Base-by-base conservation (phyloP, 2,888 invertebrate genomes). In the Kuschelorhynchus macadamiae region DNA sequence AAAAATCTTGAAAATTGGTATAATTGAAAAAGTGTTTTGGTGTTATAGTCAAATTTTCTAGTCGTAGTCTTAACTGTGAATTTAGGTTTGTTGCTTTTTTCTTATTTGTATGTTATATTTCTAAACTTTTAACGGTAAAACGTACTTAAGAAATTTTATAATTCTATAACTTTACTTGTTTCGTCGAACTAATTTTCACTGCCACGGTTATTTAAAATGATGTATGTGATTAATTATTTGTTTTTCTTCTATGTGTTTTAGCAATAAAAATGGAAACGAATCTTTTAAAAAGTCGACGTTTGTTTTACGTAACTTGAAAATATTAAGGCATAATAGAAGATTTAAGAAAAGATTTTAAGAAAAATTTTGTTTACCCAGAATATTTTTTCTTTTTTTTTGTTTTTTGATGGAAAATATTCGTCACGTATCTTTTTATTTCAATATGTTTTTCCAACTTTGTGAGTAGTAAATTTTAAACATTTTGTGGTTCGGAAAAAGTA, bases 141-240 rank as follows among this genome's bases (percentile, higher is more conserved):
- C 25, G 44, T 65, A 56, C 64, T 56, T 65, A 57, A 55, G 47
- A 47, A 46, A 49, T 39, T 47, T 59, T 47, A 49, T 49, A 46
- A 11, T 42, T 60, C 49, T 60, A 39, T 49, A 56, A 17, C 59
- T 59, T 21, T 7, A 60, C 60, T 60, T 60, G 49, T 59, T 65
- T 65, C 42, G n/a, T n/a, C n/a, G 39, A 60, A 78, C 76, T 78
- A 76, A 79, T 79, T 80, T 81, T 79, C 81, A 81, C 82, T 82
- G 82, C 81, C 82, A 82, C 75, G 75, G 77, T 80, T 75, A 47
- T 60, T 66, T 66, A 61, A 47, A 63, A 32, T 25, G n/a, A 49
- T 49, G 32, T 39, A 41, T 41, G 47, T 60, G 16, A 49, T 49
- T 72, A 69, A 52, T 71, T 73, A 47, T 57, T 52, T 30, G 36